Percentiles rank a stretch among this genome's conserved stretches.
Evolutionary conservation across 2,113 vertebrate species (phyloP).

Genomic region (Cyphomyrus discorhynchus): DNA sequence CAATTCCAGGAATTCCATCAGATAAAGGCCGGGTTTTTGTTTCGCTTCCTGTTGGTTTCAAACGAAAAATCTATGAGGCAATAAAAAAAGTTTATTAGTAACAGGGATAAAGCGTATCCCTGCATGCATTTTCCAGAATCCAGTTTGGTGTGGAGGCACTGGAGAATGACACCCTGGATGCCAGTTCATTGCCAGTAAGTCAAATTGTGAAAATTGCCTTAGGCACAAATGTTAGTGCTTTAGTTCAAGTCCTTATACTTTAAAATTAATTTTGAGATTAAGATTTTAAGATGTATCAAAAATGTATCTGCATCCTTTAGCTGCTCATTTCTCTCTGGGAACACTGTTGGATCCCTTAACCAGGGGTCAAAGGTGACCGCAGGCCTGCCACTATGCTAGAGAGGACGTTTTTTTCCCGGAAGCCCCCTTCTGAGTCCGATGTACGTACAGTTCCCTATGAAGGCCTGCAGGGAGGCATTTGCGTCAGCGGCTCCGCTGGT

Average conservation of each 20-base stretch:
- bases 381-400: not conserved
- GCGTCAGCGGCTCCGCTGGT: constrained; percentile 34
- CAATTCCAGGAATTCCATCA: not conserved
- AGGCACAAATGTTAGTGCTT: not conserved
- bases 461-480: constrained; percentile 13
- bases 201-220: not conserved
- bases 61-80: not conserved
- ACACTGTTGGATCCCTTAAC: not conserved
- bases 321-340: not conserved
- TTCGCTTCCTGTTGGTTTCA: not conserved
- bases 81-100: not conserved
- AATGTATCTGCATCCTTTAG: not conserved
- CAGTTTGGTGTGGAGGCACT: not conserved
- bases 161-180: not conserved
- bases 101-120: not conserved
- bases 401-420: constrained; percentile 23
- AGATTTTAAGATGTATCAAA: not conserved
- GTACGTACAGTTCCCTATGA: not conserved
- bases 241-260: not conserved
- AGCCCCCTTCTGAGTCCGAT: constrained; percentile 1
- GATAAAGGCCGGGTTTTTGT: not conserved
- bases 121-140: not conserved
- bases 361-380: constrained; percentile 9
- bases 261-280: not conserved
- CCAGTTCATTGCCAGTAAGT: not conserved